Conservation (phyloP, 2,113 vertebrate species). For the mouse (Mus musculus) region DNA sequence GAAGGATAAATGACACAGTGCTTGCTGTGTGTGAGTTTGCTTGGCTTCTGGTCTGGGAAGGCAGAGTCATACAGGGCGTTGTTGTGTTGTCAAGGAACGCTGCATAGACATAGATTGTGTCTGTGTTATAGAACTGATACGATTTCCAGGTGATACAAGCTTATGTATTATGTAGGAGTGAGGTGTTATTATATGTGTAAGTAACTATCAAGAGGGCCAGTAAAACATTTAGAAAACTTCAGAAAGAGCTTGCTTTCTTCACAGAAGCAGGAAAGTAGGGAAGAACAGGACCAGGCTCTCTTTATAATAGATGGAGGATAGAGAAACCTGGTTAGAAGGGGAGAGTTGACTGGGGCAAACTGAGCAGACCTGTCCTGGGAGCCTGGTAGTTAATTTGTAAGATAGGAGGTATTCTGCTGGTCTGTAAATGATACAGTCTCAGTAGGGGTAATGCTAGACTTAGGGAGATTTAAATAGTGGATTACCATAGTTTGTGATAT, state of each 20-base stretch:
- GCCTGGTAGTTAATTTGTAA: background rate
- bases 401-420: background rate
- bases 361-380: background rate
- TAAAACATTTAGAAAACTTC: constrained; percentile 51
- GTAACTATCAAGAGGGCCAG: constrained; percentile 1
- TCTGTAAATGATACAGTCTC: background rate
- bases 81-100: constrained; percentile 4
- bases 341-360: background rate
- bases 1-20: background rate
- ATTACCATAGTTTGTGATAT: background rate
- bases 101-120: background rate
- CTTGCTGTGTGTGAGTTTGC: background rate
- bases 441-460: background rate
- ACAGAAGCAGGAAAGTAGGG: background rate
- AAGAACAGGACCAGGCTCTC: background rate
- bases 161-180: background rate
- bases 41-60: constrained; percentile 24
- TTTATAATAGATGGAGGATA: background rate
- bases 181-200: background rate
- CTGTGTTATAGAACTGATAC: background rate
- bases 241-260: constrained; percentile 19
- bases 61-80: background rate
- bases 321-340: background rate
- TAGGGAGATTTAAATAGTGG: constrained; percentile 18
- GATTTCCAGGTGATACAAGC: constrained; percentile 13